Percentiles rank a stretch among this genome's conserved stretches.
Evolutionary conservation across 2,797 vertebrate genomes (phyloP).

Genomic region (Monodelphis domestica): DNA sequence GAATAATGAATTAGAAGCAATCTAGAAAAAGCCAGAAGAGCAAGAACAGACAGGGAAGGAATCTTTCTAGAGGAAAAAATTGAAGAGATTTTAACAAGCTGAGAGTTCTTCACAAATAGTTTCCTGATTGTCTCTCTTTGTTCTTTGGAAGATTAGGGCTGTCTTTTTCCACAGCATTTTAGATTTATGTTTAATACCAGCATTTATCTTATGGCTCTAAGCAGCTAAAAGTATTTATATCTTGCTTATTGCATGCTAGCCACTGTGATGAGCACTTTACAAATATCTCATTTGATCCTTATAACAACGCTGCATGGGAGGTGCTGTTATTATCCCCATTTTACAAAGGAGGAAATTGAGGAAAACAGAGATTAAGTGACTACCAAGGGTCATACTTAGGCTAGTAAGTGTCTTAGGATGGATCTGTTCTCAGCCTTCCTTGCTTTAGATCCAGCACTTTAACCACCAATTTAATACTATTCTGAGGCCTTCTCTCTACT

Average conservation of each 20-base stretch:
- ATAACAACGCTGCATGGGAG: not conserved
- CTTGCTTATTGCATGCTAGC: not conserved
- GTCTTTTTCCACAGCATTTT: not conserved
- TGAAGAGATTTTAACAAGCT: not conserved
- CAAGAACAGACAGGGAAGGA: not conserved
- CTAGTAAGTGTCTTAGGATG: not conserved
- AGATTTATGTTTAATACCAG: not conserved
- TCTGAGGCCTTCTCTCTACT: not conserved
- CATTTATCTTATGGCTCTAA: constrained; percentile 21
- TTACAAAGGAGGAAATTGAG: not conserved
- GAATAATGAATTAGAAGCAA: not conserved
- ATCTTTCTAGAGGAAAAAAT: not conserved
- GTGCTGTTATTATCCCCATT: not conserved
- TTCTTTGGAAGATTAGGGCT: not conserved
- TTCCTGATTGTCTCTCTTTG: not conserved
- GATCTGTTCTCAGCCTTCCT: not conserved
- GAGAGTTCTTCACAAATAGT: not conserved
- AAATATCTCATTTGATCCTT: not conserved
- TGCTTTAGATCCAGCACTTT: not conserved
- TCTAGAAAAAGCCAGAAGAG: not conserved
- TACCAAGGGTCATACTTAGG: not conserved
- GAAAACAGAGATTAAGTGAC: not conserved
- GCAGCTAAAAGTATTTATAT: not conserved
- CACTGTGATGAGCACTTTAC: not conserved
- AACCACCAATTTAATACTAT: not conserved